Base-by-base conservation (phyloP, 2,888 invertebrate species). In the Melitaea athalia region DNA sequence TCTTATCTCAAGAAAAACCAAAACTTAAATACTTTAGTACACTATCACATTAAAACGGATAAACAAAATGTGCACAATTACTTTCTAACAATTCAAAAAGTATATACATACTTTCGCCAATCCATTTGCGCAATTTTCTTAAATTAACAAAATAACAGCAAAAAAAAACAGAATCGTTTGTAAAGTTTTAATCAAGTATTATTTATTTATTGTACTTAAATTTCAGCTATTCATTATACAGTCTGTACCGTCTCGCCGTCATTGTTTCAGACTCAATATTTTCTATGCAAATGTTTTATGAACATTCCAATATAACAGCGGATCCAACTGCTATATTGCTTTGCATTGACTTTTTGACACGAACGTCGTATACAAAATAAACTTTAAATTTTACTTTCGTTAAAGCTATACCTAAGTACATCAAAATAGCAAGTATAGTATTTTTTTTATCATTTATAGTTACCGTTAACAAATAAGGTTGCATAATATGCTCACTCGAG, bases 281-380 rank as follows among this genome's bases (percentile, higher is more conserved):
- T 79, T 83, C 78, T 75, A 88, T 88, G 87, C 87, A 88, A 88
- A 90, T 86, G 75, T 77, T 76, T 75, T 73, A 70, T 62, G 70
- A 67, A 68, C 64, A 45, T 67, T 63, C 63, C 68, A 67, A 71
- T 67, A 64, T 69, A 66, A 64, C 64, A 55, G 67, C 64, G 68
- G 53, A 59, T 71, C 64, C 62, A 43, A 69, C 64, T 53, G 43
- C 65, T 42, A 50, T 55, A 72, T 68, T 64, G 69, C 66, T 69
- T 65, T 71, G 45, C 47, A 64, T 72, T 72, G 53, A 55, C 60
- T 63, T 63, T 68, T 68, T 72, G 68, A 67, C 68, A 57, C 57
- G 57, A 57, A 57, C 59, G 63, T 63, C 31, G 59, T 43, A 31
- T 60, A 63, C 66, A 43, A 63, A 62, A 70, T 69, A 71, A 66